Conservation (phyloP, 2,797 vertebrate species). For the Buphagus erythrorhynchus region DNA sequence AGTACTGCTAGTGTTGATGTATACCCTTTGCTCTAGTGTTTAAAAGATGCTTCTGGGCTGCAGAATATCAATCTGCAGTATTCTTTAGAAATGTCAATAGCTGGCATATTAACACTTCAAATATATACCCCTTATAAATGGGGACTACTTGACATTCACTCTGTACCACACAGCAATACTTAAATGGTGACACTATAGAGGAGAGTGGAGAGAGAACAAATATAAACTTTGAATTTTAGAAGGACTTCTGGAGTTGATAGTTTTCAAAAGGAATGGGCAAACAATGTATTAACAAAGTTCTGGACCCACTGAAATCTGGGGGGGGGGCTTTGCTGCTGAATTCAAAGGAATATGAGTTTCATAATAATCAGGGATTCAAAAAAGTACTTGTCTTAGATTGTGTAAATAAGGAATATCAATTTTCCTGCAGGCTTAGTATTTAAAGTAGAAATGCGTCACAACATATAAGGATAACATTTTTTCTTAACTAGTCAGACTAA, state of each 20-base stretch:
- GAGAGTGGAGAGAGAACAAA: neutral
- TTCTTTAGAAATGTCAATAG: slow-evolving; percentile 70
- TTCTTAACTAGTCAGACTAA: neutral
- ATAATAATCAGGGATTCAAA: neutral
- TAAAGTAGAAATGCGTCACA: neutral
- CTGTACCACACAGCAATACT: slow-evolving; percentile 20
- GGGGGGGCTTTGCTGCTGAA: neutral
- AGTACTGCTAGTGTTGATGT: slow-evolving; percentile 17
- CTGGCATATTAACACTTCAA: slow-evolving; percentile 58
- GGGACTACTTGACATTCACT: slow-evolving; percentile 64
- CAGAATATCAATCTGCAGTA: slow-evolving; percentile 22
- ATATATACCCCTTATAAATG: slow-evolving; percentile 35
- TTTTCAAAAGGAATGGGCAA: neutral
- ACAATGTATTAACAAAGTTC: neutral
- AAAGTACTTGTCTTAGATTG: neutral
- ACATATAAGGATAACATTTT: neutral
- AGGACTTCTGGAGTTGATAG: neutral
- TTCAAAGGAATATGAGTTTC: neutral
- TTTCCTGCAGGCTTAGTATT: neutral
- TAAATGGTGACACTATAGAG: neutral
- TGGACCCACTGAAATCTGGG: neutral
- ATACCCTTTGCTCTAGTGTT: slow-evolving; percentile 24
- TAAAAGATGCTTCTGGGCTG: slow-evolving; percentile 13
- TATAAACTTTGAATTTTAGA: neutral
- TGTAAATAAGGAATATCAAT: neutral